phyloP scores from a whole-genome alignment of 2,888 invertebrate genomes.

The Phymatocera aterrima region DNA sequence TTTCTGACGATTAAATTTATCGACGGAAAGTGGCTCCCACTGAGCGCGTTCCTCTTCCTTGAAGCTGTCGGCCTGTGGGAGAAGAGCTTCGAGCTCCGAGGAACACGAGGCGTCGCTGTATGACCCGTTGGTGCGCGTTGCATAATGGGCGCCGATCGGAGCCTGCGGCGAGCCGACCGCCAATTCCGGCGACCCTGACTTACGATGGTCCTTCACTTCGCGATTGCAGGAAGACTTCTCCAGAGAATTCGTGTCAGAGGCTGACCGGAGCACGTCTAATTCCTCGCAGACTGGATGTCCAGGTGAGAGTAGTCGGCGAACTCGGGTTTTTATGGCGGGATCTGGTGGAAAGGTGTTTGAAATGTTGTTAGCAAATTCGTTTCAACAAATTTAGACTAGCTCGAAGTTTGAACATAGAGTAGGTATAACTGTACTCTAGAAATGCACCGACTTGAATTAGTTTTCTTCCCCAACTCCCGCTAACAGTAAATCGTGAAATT shows the following conservation, averaged over 20 bases:
- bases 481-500: no score
- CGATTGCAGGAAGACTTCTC: constrained; percentile 60
- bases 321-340: constrained; percentile 90
- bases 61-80: constrained; percentile 71
- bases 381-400: background rate
- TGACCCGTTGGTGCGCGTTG: constrained; percentile 78
- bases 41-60: constrained; percentile 76
- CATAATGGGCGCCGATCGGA: constrained; percentile 70
- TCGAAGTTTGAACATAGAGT: background rate
- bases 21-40: constrained; percentile 76
- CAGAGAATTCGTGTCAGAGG: constrained; percentile 57
- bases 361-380: constrained; percentile 28
- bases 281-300: constrained; percentile 73
- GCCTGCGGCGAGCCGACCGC: constrained; percentile 62
- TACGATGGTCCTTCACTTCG: constrained; percentile 62
- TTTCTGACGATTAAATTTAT: constrained; percentile 72
- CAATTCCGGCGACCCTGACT: constrained; percentile 61
- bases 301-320: constrained; percentile 83
- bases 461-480: background rate
- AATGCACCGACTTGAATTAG: background rate
- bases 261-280: constrained; percentile 62
- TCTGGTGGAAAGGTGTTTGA: constrained; percentile 73
- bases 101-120: constrained; percentile 73
- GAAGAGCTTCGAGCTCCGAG: constrained; percentile 74
- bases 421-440: background rate